Conservation (phyloP, 2,888 invertebrate species). For the Drosophila cognata region DNA sequence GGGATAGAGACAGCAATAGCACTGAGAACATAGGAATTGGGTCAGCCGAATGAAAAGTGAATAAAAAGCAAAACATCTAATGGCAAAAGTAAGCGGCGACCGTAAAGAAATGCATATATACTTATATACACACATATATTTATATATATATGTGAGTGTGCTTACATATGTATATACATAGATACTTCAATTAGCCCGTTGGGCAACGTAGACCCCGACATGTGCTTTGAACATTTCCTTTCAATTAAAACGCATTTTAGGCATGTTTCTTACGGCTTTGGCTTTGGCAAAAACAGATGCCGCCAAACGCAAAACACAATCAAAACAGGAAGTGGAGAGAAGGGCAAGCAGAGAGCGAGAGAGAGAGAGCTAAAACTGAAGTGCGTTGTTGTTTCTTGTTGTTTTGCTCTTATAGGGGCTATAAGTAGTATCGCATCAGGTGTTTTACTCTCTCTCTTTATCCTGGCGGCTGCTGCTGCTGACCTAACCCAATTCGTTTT, state of each 20-base stretch:
- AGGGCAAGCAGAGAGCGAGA: neutral
- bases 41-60: constrained; percentile 63
- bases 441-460: constrained; percentile 35
- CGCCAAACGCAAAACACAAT: constrained; percentile 38
- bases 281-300: constrained; percentile 66
- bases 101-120: constrained; percentile 23
- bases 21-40: constrained; percentile 46
- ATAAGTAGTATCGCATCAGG: constrained; percentile 49
- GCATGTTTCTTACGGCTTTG: constrained; percentile 47
- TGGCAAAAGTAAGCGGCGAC: constrained; percentile 54
- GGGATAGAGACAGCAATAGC: constrained; percentile 31
- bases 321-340: constrained; percentile 34
- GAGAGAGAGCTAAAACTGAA: constrained; percentile 8
- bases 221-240: constrained; percentile 74
- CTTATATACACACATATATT: neutral
- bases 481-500: constrained; percentile 76
- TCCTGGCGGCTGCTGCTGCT: constrained; percentile 30
- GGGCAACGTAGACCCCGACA: constrained; percentile 28
- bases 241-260: constrained; percentile 76
- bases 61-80: constrained; percentile 53
- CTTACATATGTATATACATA: constrained; percentile 7
- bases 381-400: constrained; percentile 1
- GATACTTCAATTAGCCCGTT: constrained; percentile 69
- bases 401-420: neutral
- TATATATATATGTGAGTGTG: neutral